phyloP scores from a whole-genome alignment of 2,797 vertebrate species.

The Onychomys torridus region DNA sequence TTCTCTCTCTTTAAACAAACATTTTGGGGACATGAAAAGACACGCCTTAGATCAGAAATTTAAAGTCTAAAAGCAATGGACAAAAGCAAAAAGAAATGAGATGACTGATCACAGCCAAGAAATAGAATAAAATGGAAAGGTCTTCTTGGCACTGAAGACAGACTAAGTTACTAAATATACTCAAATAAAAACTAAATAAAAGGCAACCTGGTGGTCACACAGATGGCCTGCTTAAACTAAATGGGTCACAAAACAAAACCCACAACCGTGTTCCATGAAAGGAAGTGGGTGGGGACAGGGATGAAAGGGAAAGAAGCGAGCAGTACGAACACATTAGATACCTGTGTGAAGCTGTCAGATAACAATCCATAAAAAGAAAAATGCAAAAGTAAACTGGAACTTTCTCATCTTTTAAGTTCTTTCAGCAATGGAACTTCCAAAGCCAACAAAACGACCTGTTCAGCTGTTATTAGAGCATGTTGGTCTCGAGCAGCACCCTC shows the following conservation, averaged over 20 bases:
- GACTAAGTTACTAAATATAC: constrained; percentile 22
- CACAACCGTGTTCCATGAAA: not conserved
- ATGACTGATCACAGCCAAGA: not conserved
- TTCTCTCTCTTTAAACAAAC: not conserved
- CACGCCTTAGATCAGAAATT: not conserved
- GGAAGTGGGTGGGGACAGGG: not conserved
- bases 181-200: constrained; percentile 46
- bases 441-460: not conserved
- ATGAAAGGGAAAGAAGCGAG: too few species aligned
- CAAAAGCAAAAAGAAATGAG: constrained; percentile 4
- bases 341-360: not conserved
- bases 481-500: not conserved
- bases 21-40: not conserved
- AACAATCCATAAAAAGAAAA: not conserved
- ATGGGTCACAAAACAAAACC: not conserved
- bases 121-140: not conserved
- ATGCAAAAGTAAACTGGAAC: not conserved
- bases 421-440: not conserved
- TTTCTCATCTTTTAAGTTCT: not conserved
- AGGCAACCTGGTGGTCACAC: not conserved
- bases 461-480: not conserved
- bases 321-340: not conserved
- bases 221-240: not conserved
- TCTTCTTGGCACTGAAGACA: not conserved
- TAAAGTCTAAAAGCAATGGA: constrained; percentile 24